phyloP scores from a whole-genome alignment of 2,113 vertebrate species.

The Vidua chalybeata region DNA sequence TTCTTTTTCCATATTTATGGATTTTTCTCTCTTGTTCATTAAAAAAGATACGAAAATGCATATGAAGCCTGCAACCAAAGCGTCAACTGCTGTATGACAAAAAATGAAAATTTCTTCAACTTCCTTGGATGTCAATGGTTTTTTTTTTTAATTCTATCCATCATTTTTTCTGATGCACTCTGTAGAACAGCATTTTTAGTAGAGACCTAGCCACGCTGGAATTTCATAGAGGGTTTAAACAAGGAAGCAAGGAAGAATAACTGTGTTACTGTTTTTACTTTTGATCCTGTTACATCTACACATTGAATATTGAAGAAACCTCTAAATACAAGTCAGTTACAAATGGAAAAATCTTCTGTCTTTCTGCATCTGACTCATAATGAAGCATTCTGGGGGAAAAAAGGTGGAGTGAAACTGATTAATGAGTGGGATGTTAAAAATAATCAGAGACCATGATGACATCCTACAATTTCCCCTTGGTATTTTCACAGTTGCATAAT shows the following conservation, averaged over 20 bases:
- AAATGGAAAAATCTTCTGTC: background rate
- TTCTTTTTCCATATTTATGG: background rate
- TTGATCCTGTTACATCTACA: background rate
- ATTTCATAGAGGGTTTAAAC: background rate
- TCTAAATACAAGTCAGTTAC: background rate
- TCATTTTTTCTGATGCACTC: background rate
- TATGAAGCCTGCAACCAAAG: background rate
- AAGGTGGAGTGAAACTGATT: background rate
- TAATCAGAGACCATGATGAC: background rate
- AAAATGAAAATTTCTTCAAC: background rate
- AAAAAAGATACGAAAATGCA: background rate
- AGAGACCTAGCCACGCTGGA: background rate
- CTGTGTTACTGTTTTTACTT: background rate
- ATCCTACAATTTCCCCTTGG: background rate
- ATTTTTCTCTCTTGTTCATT: background rate
- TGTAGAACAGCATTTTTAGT: background rate
- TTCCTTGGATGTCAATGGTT: background rate
- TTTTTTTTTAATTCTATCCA: background rate
- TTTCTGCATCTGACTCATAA: background rate
- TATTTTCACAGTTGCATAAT: background rate
- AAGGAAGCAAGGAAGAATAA: background rate
- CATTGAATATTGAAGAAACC: background rate
- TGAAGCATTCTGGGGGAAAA: background rate
- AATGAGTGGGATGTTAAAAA: background rate
- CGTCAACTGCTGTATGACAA: background rate